Conservation (phyloP, 2,888 invertebrate species). For the Drosophila emarginata region DNA sequence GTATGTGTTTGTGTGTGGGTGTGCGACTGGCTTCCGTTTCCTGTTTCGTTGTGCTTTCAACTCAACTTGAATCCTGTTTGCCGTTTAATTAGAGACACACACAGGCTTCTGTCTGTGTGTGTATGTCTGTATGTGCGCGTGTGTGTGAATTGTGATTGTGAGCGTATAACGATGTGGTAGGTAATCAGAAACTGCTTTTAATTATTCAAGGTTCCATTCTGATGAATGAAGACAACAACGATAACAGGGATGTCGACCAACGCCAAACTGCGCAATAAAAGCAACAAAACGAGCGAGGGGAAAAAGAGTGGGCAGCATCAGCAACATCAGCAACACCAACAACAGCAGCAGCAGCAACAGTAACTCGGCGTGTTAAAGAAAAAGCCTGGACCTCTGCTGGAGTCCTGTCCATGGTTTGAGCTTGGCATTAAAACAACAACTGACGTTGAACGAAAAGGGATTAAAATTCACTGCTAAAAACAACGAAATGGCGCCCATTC, state of each 20-base stretch:
- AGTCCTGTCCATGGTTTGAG: slow-evolving; percentile 48
- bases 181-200: slow-evolving; percentile 82
- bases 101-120: slow-evolving; percentile 38
- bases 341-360: slow-evolving; percentile 11
- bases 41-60: slow-evolving; percentile 78
- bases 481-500: slow-evolving; percentile 40
- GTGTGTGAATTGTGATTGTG: slow-evolving; percentile 58
- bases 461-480: slow-evolving; percentile 64
- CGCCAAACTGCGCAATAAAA: slow-evolving; percentile 66
- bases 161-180: slow-evolving; percentile 78
- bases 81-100: slow-evolving; percentile 77
- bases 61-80: slow-evolving; percentile 77
- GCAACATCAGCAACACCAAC: neutral
- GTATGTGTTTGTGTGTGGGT: slow-evolving; percentile 32
- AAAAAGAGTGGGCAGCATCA: slow-evolving; percentile 19
- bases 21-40: slow-evolving; percentile 76
- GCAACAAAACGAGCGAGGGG: slow-evolving; percentile 42
- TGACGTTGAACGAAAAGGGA: slow-evolving; percentile 52
- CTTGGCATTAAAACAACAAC: slow-evolving; percentile 60
- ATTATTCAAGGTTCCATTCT: slow-evolving; percentile 82
- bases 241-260: slow-evolving; percentile 49
- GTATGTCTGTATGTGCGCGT: slow-evolving; percentile 16
- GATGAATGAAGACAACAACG: slow-evolving; percentile 80
- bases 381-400: slow-evolving; percentile 40
- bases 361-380: slow-evolving; percentile 58